A percentile compares a stretch with the other conserved stretches of the same genome.
Evolutionary conservation across 1,140 invertebrate species (phyloP).

Genomic region (Episyrphus balteatus): DNA sequence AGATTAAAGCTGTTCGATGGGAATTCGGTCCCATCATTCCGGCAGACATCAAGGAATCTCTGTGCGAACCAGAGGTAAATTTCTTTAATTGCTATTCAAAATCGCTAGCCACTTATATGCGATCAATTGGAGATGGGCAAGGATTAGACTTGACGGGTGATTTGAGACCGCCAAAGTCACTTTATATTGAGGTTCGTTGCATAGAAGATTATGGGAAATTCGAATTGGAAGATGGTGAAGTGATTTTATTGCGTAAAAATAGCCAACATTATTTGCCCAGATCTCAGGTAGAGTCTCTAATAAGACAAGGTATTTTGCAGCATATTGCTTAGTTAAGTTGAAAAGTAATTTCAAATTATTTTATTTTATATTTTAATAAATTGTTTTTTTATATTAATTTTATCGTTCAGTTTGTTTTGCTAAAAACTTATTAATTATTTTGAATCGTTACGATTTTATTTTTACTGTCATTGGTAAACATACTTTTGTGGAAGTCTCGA

Average conservation of each 20-base stretch:
- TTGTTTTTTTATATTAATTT: too few relatives aligned
- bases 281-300: slow-evolving; percentile 80
- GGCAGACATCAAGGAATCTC: slow-evolving; percentile 64
- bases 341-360: too few relatives aligned
- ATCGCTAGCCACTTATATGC: slow-evolving; percentile 81
- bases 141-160: slow-evolving; percentile 82
- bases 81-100: slow-evolving; percentile 87
- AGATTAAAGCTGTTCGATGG: slow-evolving; percentile 78
- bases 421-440: too few relatives aligned
- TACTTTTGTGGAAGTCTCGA: too few relatives aligned
- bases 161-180: slow-evolving; percentile 80
- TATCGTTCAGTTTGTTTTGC: too few relatives aligned
- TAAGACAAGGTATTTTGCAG: slow-evolving; percentile 83
- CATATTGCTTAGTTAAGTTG: slow-evolving; percentile 39
- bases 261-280: slow-evolving; percentile 83
- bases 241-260: slow-evolving; percentile 81
- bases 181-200: slow-evolving; percentile 87
- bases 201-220: slow-evolving; percentile 85
- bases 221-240: slow-evolving; percentile 85
- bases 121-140: slow-evolving; percentile 62
- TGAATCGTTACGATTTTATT: too few relatives aligned
- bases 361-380: too few relatives aligned
- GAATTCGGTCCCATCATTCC: slow-evolving; percentile 87
- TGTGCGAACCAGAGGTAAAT: slow-evolving; percentile 69
- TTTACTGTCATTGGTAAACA: too few relatives aligned